Base-by-base conservation (phyloP, 2,797 vertebrate species). In the Acanthurus tractus region DNA sequence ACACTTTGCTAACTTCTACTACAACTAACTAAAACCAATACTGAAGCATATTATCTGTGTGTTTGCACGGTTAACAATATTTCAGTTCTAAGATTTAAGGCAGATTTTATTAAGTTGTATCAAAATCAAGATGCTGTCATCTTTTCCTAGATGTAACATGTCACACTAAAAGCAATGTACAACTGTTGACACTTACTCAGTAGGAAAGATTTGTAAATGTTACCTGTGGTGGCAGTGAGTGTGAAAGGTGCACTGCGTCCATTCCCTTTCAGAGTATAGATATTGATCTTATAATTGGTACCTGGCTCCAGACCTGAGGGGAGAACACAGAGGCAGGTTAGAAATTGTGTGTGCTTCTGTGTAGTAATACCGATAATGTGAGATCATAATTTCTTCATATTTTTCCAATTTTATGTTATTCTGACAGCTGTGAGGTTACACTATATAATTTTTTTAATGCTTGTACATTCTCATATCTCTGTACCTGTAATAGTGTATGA, bases 221-320 rank as follows among this genome's bases (percentile, higher is more conserved):
- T 96, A 99, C 98, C 96, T 25, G 98, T 99, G 75, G 95, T 95
- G 67, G 96, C 97, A 6, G 96, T 97, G 6, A 99, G 93, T 13
- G 94, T 90, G 73, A 96, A 94, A 0, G 98, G 98, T 3, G 96
- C 92, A 6, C 98, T 99, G 86, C 97, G 97, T 25, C 96, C 93
- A 0, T 96, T 97, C 69, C 96, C 97, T 0, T 97, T 99, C 86
- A 99, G 85, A 1, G 98, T 96, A 62, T 98, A 99, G 63, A 99
- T 91, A 91, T 97, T 93, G 88, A 99, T 96, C 91, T 97, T 98
- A 90, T 99, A 99, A 67, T 86, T 94, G 1, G 95, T 99, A 74
- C 97, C 98, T 25, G 98, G 97, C 73, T 97, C 96, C 83, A 99
- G 90, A 84, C 97, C 98, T 99, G 82, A 11, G 83, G 13, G 15